Evolutionary conservation across 2,113 vertebrate species (phyloP), one percentile per base, ranked within the genome.

Genomic region (Ovis canadensis): DNA sequence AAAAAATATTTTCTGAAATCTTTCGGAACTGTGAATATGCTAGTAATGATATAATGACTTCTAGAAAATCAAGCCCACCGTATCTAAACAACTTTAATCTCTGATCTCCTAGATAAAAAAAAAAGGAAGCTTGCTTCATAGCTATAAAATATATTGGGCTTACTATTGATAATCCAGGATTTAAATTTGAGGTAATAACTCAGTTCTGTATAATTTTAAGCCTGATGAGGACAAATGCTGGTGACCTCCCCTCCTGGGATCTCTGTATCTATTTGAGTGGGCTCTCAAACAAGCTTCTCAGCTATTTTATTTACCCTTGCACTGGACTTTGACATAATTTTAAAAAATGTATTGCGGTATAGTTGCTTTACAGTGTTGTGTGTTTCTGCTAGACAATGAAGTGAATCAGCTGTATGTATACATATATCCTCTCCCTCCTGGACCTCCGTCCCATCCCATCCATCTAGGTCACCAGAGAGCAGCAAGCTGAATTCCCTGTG

Each of bases 141-240:
- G 54, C 89, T 94, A 14, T 96, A 85, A 97, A 94, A 48, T 71
- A 33, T 96, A 77, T 90, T 93, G 95, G 91, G 29, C 88, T 97
- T 98, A 45, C 85, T 98, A 12, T 50, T 97, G 81, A 7, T 98
- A 64, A 87, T 96, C 25, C 59, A 78, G 54, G 62, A 64, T 95
- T 96, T 87, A 89, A 43, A 50, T 74, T 55, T 89, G 50, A 91
- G 48, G 16, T 90, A 59, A n/a, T 71, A 90, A 43, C 43, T 96
- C 50, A 59, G 9, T 81, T 95, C 74, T 71, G 3, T 67, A 2
- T 97, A 16, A 89, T 48, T 59, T 96, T 80, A 83, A 94, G 36
- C 33, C 74, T 84, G 13, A 36, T 19, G 1, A 74, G 36, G 50
- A 31, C 54, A 82, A 83, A 78, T 23, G 7, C 64, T 12, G 2